These are phyloP conservation scores for Parapristionchus giblindavisi DNA, from an alignment of 2,888 invertebrate genomes.

Conservation along the genomic window DNA sequence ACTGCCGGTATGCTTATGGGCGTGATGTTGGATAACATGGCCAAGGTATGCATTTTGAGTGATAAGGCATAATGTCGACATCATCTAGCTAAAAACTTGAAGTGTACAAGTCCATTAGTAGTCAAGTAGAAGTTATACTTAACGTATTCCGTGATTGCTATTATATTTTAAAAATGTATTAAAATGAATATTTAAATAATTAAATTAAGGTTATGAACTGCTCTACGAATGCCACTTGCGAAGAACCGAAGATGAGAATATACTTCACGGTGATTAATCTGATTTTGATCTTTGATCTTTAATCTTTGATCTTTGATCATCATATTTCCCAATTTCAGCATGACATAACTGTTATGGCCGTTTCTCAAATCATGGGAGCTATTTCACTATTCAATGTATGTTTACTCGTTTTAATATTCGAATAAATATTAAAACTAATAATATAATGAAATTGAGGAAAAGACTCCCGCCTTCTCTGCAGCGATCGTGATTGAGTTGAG, in stretches of 20 bases:
- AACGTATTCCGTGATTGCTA: too few species aligned
- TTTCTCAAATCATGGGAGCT: constrained; percentile 11
- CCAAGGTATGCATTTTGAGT: neutral
- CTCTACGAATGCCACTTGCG: neutral
- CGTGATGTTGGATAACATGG: constrained; percentile 29
- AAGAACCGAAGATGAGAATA: constrained; percentile 12
- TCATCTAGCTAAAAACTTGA: neutral
- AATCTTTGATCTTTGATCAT: neutral
- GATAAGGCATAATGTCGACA: neutral
- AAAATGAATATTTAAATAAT: neutral
- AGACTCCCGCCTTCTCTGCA: constrained; percentile 23
- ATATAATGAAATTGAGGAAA: neutral
- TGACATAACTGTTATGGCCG: constrained; percentile 23
- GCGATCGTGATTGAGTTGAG: constrained; percentile 26
- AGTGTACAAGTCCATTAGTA: neutral
- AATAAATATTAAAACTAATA: too few species aligned
- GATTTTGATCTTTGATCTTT: neutral
- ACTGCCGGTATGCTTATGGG: constrained; percentile 8
- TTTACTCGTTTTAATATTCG: neutral
- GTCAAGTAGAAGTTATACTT: too few species aligned
- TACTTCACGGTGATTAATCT: constrained; percentile 7
- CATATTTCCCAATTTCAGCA: constrained; percentile 4
- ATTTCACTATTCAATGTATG: neutral
- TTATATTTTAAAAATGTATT: too few species aligned
- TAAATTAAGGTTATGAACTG: constrained; percentile 23